Percentiles rank a stretch among this genome's conserved stretches.
These are phyloP conservation scores for Acrocephalus arundinaceus DNA, from an alignment of 2,113 vertebrate species.

Conservation along the genomic window DNA sequence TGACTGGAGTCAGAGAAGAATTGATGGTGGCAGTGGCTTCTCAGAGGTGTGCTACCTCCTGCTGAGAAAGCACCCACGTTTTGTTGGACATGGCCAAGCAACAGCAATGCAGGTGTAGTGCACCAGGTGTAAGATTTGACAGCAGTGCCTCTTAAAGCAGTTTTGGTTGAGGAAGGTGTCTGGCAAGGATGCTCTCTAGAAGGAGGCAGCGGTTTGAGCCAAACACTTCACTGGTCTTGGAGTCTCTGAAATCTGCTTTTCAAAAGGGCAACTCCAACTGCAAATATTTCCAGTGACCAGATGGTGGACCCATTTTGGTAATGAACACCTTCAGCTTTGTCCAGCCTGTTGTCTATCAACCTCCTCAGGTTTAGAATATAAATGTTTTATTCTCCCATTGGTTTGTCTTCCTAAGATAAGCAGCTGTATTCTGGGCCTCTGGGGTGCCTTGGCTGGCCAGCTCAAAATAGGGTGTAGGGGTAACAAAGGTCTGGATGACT, in stretches of 20 bases:
- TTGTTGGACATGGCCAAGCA: neutral
- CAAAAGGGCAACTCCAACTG: neutral
- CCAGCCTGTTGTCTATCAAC: neutral
- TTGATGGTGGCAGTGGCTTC: neutral
- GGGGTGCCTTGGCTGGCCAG: neutral
- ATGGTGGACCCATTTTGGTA: neutral
- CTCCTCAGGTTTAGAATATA: neutral
- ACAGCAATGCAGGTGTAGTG: neutral
- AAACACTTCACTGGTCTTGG: neutral
- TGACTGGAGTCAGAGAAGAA: neutral
- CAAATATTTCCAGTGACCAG: neutral
- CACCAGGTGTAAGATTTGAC: neutral
- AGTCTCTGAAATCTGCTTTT: neutral
- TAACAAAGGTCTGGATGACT: conserved; percentile 21
- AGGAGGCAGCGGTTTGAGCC: neutral
- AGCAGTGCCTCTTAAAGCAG: neutral
- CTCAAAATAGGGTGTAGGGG: neutral
- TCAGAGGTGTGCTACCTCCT: neutral
- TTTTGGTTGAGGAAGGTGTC: neutral
- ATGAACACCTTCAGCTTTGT: neutral
- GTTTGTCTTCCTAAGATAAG: conserved; percentile 9
- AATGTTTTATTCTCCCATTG: neutral
- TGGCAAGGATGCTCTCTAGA: neutral
- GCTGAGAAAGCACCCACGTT: neutral
- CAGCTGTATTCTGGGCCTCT: neutral